phyloP scores from a whole-genome alignment of 2,888 invertebrate genomes.

The Seira ritae region DNA sequence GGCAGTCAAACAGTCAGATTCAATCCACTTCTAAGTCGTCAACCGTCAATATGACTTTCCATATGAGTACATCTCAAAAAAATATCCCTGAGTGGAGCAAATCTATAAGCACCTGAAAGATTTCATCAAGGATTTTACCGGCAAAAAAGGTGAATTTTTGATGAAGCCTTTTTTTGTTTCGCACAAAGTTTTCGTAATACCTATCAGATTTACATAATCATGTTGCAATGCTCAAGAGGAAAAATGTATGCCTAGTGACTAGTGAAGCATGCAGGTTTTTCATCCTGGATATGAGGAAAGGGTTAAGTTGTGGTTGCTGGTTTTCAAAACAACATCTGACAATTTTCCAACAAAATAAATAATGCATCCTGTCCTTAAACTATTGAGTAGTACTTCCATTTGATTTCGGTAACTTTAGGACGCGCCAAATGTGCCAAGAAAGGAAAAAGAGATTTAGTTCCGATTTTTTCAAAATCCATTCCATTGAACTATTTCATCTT shows the following conservation, averaged over 20 bases:
- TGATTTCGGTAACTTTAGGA: no score
- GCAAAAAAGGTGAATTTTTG: neutral
- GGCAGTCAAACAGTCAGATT: no score
- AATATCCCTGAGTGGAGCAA: conserved; percentile 4
- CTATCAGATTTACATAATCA: conserved; percentile 51
- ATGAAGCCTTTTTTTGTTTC: no score
- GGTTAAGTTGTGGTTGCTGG: conserved; percentile 39
- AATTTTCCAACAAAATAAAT: conserved; percentile 41
- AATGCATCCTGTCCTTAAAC: neutral
- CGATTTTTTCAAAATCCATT: no score
- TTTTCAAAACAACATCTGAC: conserved; percentile 50
- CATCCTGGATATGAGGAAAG: no score
- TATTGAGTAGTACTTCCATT: no score
- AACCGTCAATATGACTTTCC: conserved; percentile 50
- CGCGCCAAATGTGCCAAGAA: no score
- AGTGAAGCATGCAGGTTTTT: conserved; percentile 22
- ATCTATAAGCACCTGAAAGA: conserved; percentile 47
- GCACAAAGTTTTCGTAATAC: conserved; percentile 33
- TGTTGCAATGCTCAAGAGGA: conserved; percentile 35
- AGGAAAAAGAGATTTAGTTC: no score
- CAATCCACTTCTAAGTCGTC: no score
- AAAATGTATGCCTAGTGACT: conserved; percentile 14
- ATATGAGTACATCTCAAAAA: conserved; percentile 31
- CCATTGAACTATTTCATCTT: no score
- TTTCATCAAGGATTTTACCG: conserved; percentile 24